Percentiles rank a stretch among this genome's conserved stretches.
Evolutionary conservation across 1,140 invertebrate genomes (phyloP).

Genomic region (Euschistus heros): DNA sequence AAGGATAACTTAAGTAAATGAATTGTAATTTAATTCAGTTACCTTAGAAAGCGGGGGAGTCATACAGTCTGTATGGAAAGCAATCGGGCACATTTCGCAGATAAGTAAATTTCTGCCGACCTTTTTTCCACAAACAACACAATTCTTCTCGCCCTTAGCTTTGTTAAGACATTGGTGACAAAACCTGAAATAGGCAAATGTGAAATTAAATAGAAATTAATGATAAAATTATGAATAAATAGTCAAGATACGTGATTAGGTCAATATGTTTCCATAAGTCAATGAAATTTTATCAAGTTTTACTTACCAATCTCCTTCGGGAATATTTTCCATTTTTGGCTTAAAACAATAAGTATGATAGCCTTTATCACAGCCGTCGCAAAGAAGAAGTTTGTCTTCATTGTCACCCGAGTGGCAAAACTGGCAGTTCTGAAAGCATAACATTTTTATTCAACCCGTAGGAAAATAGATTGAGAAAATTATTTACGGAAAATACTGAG

Average conservation of each 20-base stretch:
- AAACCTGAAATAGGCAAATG: conserved; percentile 47
- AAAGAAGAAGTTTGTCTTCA: conserved; percentile 86
- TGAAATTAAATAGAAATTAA: background rate
- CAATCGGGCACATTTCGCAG: conserved; percentile 80
- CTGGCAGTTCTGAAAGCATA: conserved; percentile 72
- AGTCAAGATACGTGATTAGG: background rate
- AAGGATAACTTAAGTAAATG: too few species aligned
- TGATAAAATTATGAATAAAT: background rate
- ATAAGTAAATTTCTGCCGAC: conserved; percentile 63
- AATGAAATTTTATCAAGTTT: conserved; percentile 3
- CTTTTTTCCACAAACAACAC: conserved; percentile 78
- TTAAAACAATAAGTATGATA: conserved; percentile 98
- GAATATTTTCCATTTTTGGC: conserved; percentile 90
- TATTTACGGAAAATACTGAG: too few species aligned
- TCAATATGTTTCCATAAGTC: background rate
- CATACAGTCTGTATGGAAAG: conserved; percentile 86
- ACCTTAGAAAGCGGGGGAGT: conserved; percentile 77
- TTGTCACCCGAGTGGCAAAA: conserved; percentile 93
- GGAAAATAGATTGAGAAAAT: too few species aligned
- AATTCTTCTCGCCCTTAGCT: conserved; percentile 75
- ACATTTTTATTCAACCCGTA: too few species aligned
- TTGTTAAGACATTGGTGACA: conserved; percentile 96
- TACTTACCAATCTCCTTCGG: conserved; percentile 90
- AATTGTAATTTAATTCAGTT: conserved; percentile 27
- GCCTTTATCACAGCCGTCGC: conserved; percentile 94